Percentiles rank a stretch among this genome's conserved stretches.
phyloP scores from a whole-genome alignment of 2,888 invertebrate species.

The Hetaerina titia region DNA sequence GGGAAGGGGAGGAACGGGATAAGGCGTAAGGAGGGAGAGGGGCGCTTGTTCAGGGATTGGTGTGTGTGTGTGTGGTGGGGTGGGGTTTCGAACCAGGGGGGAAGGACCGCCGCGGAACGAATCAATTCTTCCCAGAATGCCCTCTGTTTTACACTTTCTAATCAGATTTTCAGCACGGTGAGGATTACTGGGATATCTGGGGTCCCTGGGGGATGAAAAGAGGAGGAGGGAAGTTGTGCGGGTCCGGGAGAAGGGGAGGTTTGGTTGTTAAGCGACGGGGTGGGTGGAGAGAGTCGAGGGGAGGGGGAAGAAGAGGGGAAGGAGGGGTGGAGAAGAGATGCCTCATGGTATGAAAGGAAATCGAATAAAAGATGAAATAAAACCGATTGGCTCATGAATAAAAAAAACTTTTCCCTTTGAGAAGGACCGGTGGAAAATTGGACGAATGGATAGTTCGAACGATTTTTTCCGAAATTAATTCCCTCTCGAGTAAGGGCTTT shows the following conservation, averaged over 20 bases:
- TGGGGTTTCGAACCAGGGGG: not conserved
- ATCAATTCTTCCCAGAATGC: conserved; percentile 66
- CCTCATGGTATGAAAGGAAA: conserved; percentile 19
- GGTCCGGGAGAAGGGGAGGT: not conserved
- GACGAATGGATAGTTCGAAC: conserved; percentile 17
- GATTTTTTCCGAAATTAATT: conserved; percentile 44
- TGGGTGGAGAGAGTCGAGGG: not conserved
- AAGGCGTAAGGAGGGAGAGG: not conserved
- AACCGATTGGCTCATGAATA: conserved; percentile 39
- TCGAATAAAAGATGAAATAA: conserved; percentile 52
- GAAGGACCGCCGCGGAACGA: conserved; percentile 2
- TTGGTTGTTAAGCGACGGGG: not conserved
- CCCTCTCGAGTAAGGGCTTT: not conserved
- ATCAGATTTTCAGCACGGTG: conserved; percentile 65
- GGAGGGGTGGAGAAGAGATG: not conserved
- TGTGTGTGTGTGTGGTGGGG: not conserved
- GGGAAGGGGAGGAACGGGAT: too few species aligned
- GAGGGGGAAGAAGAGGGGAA: not conserved
- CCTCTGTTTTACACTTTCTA: conserved; percentile 67
- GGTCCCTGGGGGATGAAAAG: not conserved
- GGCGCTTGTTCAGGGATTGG: not conserved
- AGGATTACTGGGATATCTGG: conserved; percentile 61
- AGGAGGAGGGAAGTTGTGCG: not conserved
- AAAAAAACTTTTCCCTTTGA: conserved; percentile 24
- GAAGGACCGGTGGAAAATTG: conserved; percentile 29